Percentiles rank a stretch among this genome's conserved stretches.
These are phyloP conservation scores for Antigone vipio DNA, from an alignment of 2,113 vertebrate genomes.

Conservation along the genomic window DNA sequence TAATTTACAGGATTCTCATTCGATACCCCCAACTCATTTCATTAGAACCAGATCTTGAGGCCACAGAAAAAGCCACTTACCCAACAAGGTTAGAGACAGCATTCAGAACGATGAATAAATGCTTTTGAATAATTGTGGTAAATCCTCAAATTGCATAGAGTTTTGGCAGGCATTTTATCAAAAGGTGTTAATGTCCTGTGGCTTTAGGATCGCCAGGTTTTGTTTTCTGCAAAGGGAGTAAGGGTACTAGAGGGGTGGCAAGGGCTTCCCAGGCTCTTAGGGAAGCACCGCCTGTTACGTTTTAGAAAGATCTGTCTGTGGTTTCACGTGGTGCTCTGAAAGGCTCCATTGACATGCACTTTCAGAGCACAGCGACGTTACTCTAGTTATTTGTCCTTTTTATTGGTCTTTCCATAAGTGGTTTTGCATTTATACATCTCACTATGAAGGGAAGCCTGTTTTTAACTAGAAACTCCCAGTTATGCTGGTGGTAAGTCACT, in stretches of 20 bases:
- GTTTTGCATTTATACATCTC: background rate
- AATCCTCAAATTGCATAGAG: background rate
- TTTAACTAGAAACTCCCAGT: background rate
- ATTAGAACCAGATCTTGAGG: background rate
- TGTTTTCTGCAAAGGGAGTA: background rate
- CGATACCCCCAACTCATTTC: background rate
- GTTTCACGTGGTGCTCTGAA: background rate
- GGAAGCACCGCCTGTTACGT: background rate
- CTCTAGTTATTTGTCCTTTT: background rate
- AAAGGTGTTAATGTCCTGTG: background rate
- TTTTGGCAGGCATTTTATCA: background rate
- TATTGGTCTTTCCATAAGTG: background rate
- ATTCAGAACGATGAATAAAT: background rate
- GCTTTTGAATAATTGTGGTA: background rate
- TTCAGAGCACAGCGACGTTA: background rate
- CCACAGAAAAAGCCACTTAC: background rate
- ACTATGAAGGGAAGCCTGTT: background rate
- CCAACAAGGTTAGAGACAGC: background rate
- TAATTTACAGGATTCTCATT: background rate
- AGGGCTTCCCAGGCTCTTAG: background rate
- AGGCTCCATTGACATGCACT: background rate
- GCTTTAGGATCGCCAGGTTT: background rate
- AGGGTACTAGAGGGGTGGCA: background rate
- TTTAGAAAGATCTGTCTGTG: background rate
- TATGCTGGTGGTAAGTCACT: background rate